A percentile compares a stretch with the other conserved stretches of the same genome.
Evolutionary conservation across 2,888 invertebrate genomes (phyloP).

Genomic region (Lypha dubia): DNA sequence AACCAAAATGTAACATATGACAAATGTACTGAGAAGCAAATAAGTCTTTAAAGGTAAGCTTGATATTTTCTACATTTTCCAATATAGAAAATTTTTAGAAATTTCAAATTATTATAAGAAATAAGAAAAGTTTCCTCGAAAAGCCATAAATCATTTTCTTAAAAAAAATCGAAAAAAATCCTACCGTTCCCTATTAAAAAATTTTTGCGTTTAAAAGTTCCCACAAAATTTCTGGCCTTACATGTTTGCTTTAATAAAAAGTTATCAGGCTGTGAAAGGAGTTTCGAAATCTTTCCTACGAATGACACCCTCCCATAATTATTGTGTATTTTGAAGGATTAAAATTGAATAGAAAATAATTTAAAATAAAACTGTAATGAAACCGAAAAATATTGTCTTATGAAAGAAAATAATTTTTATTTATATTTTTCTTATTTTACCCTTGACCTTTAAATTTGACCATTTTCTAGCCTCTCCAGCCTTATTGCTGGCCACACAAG

Average conservation of each 20-base stretch:
- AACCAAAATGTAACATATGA: too few relatives aligned
- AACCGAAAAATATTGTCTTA: conserved; percentile 30
- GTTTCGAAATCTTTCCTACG: background rate
- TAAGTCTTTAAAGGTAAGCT: too few relatives aligned
- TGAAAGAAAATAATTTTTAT: conserved; percentile 1
- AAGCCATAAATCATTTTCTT: conserved; percentile 3
- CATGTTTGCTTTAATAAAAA: conserved; percentile 78
- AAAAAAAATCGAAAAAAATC: conserved; percentile 22
- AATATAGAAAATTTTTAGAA: too few relatives aligned
- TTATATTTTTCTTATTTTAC: conserved; percentile 78
- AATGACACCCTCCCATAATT: background rate
- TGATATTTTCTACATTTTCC: too few relatives aligned
- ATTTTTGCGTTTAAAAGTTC: conserved; percentile 84
- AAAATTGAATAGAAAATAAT: background rate
- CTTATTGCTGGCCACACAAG: conserved; percentile 85
- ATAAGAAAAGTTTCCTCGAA: too few relatives aligned
- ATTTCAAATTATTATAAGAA: too few relatives aligned
- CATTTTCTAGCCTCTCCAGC: conserved; percentile 85
- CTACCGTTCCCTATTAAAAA: conserved; percentile 86
- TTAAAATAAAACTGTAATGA: background rate
- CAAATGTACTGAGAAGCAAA: too few relatives aligned
- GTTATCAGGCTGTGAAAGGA: background rate
- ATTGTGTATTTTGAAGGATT: background rate
- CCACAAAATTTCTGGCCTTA: conserved; percentile 85
- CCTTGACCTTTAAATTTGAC: conserved; percentile 85